Conservation (phyloP, 2,888 invertebrate genomes). For the Hartigia nigra region DNA sequence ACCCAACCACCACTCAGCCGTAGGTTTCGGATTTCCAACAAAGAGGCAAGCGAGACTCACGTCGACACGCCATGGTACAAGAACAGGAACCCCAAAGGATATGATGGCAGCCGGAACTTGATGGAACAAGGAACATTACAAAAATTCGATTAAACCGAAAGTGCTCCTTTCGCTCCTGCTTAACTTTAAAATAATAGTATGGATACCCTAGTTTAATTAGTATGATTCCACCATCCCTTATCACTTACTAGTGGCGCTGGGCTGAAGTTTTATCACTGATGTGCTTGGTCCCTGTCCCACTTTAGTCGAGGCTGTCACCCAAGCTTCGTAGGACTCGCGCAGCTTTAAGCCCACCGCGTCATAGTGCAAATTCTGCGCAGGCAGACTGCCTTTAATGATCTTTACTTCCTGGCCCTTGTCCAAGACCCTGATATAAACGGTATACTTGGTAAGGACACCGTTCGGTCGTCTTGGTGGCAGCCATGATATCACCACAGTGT, state of each 20-base stretch:
- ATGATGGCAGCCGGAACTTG: slow-evolving; percentile 70
- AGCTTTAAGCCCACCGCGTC: slow-evolving; percentile 69
- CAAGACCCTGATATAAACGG: slow-evolving; percentile 70
- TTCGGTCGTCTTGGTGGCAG: slow-evolving; percentile 73
- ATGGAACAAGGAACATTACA: background rate
- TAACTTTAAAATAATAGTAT: background rate
- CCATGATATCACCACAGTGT: slow-evolving; percentile 74
- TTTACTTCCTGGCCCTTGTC: slow-evolving; percentile 69
- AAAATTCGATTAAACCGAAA: background rate
- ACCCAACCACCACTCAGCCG: slow-evolving; percentile 68
- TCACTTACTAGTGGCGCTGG: slow-evolving; percentile 63
- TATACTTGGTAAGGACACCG: slow-evolving; percentile 73
- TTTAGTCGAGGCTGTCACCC: slow-evolving; percentile 73
- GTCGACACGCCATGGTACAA: slow-evolving; percentile 69
- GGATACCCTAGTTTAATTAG: background rate
- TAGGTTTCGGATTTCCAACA: slow-evolving; percentile 69
- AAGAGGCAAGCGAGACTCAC: slow-evolving; percentile 69
- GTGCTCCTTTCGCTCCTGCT: background rate
- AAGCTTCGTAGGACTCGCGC: slow-evolving; percentile 71
- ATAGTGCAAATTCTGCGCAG: slow-evolving; percentile 68
- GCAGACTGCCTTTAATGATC: slow-evolving; percentile 65
- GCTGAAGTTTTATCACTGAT: slow-evolving; percentile 68
- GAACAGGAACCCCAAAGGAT: slow-evolving; percentile 69
- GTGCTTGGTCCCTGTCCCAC: slow-evolving; percentile 73
- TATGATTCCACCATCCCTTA: background rate